These are phyloP conservation scores for Paradoxurus hermaphroditus DNA, from an alignment of 2,113 vertebrate genomes.

Conservation along the genomic window DNA sequence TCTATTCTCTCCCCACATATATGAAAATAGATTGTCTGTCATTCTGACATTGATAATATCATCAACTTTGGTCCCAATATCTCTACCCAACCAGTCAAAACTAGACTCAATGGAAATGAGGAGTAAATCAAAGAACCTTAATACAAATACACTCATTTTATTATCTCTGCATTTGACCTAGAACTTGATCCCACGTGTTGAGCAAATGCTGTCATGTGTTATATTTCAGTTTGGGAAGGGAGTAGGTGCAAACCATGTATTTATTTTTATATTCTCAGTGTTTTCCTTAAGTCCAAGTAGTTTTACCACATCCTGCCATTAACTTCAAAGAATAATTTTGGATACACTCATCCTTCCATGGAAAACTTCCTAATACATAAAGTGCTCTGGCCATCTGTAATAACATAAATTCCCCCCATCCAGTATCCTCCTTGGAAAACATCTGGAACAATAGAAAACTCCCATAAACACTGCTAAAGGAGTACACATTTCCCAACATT, in stretches of 20 bases:
- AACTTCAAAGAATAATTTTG: slow-evolving; percentile 35
- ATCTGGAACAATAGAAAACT: not conserved
- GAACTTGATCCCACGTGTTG: not conserved
- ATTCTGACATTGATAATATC: not conserved
- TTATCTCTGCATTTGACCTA: not conserved
- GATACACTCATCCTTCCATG: not conserved
- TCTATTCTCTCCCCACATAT: not conserved
- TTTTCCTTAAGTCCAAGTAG: slow-evolving; percentile 17
- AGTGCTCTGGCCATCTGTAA: slow-evolving; percentile 38
- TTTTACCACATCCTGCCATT: slow-evolving; percentile 50
- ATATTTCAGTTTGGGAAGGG: slow-evolving; percentile 51
- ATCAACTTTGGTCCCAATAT: not conserved
- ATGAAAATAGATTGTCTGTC: not conserved
- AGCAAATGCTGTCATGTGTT: not conserved
- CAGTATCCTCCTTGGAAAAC: not conserved
- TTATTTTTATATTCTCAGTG: slow-evolving; percentile 47
- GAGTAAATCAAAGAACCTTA: not conserved
- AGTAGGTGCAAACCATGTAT: slow-evolving; percentile 7
- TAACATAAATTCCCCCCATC: slow-evolving; percentile 25
- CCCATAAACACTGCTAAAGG: not conserved
- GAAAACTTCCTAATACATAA: slow-evolving; percentile 37
- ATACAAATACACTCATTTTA: not conserved
- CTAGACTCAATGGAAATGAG: not conserved
- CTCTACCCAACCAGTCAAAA: not conserved
- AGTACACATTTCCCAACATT: not conserved